Evolutionary conservation across 35 echinoderm and acorn worm species (phyloP), one percentile per base, ranked within the genome.

Genomic region (Apostichopus californicus): DNA sequence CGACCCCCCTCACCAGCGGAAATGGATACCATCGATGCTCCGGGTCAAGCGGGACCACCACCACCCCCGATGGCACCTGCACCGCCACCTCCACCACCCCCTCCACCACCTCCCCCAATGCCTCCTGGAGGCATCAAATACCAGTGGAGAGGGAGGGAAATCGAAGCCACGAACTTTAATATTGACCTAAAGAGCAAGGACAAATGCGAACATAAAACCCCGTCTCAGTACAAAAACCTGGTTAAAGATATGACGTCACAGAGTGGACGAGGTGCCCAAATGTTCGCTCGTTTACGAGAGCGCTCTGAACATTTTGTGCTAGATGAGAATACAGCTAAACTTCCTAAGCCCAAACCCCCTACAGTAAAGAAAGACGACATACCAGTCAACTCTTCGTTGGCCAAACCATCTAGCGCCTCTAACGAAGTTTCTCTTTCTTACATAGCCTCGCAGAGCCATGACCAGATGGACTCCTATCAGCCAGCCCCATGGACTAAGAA

Each of bases 251-350:
- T 99, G 77, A 94, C 91, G 72, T 79, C 91, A n/a, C 88, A 93
- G 22, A 79, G 70, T 1, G 97, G 97, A 5, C 75, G 93, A 20
- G 97, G 93, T 18, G 93, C 95, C 28, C 72, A 86, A 56, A 99
- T 99, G 97, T 99, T 99, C 79, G 95, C 94, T 64, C 94, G 93
- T 71, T 54, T 95, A 61, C 94, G 95, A 18, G 80, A 95, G 90
- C 92, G 97, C 28, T 93, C 95, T 55, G 93, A 99, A 92, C 87
- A 99, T 20, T 99, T 92, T 90, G 97, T 99, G n/a, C 77, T 99
- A 24, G 95, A 98, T 53, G 94, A 95, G 84, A 94, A 64, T 54
- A 94, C 84, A 9, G 92, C 72, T 25, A 96, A 95, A 71, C 86
- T 81, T 55, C 92, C 95, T n/a, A 89, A 92, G 82, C 88, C 93